A percentile compares a stretch with the other conserved stretches of the same genome.
These are phyloP conservation scores for Zaprionus bogoriensis DNA, from an alignment of 2,888 invertebrate species.

Conservation along the genomic window DNA sequence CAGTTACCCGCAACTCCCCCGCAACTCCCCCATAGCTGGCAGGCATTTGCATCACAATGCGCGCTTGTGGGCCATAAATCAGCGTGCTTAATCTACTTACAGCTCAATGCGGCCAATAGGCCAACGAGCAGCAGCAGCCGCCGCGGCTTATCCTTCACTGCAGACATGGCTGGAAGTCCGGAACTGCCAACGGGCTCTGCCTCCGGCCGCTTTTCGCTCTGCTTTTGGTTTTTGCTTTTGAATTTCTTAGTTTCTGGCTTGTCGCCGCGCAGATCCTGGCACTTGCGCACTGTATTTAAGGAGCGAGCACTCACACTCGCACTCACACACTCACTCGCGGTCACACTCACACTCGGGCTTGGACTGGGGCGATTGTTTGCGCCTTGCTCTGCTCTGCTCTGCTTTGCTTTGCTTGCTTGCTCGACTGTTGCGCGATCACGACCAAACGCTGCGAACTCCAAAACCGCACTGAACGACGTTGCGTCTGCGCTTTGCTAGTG, in stretches of 20 bases:
- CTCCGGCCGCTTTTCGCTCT: background rate
- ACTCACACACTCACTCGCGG: constrained; percentile 3
- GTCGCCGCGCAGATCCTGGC: constrained; percentile 29
- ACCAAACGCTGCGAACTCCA: constrained; percentile 77
- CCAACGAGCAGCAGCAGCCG: constrained; percentile 63
- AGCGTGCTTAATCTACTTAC: constrained; percentile 72
- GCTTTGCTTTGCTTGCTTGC: background rate
- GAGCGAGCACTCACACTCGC: background rate
- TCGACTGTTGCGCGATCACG: constrained; percentile 52
- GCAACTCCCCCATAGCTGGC: background rate
- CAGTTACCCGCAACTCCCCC: background rate
- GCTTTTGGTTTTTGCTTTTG: background rate
- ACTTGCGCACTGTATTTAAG: constrained; percentile 8
- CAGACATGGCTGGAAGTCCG: constrained; percentile 48
- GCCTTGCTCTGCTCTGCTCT: too few species aligned
- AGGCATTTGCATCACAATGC: constrained; percentile 69
- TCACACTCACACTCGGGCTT: constrained; percentile 2
- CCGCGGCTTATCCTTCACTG: constrained; percentile 63
- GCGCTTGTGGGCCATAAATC: constrained; percentile 54
- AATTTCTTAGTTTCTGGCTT: background rate
- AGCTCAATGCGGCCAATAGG: constrained; percentile 74
- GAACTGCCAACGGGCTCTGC: constrained; percentile 27
- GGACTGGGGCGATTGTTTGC: too few species aligned
- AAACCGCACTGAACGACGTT: constrained; percentile 79
- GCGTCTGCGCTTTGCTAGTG: constrained; percentile 70